These are phyloP conservation scores for Pangasius macronema DNA, from an alignment of 2,797 vertebrate genomes.

Conservation along the genomic window DNA sequence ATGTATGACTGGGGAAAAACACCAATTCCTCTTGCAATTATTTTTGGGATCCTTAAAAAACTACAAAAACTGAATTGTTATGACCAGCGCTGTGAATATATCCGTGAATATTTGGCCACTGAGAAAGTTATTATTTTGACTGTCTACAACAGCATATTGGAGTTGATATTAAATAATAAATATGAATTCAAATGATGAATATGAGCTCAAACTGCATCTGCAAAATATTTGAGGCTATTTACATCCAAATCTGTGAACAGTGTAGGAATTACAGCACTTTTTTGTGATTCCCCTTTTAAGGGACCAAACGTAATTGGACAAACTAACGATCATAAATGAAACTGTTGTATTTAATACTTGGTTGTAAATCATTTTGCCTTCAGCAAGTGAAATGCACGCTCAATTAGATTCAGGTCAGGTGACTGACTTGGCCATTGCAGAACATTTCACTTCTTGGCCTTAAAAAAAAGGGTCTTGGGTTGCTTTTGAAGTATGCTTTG, in stretches of 20 bases:
- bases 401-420: background rate
- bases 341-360: background rate
- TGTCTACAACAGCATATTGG: background rate
- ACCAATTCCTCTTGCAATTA: too few relatives aligned
- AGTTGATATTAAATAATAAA: background rate
- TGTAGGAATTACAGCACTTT: background rate
- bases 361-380: background rate
- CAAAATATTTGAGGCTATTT: background rate
- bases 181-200: background rate
- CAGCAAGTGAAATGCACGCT: background rate
- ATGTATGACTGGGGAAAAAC: too few relatives aligned
- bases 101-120: background rate
- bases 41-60: too few relatives aligned
- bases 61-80: too few relatives aligned
- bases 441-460: background rate
- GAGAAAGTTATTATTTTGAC: background rate
- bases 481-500: background rate
- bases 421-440: background rate
- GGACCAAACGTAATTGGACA: background rate
- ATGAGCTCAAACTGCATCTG: background rate
- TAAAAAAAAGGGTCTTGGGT: background rate
- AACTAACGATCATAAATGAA: too few relatives aligned
- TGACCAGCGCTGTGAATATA: too few relatives aligned
- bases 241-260: background rate
- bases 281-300: background rate